Conservation (phyloP, 2,113 vertebrate genomes). For the Corythornis madagascariensis region DNA sequence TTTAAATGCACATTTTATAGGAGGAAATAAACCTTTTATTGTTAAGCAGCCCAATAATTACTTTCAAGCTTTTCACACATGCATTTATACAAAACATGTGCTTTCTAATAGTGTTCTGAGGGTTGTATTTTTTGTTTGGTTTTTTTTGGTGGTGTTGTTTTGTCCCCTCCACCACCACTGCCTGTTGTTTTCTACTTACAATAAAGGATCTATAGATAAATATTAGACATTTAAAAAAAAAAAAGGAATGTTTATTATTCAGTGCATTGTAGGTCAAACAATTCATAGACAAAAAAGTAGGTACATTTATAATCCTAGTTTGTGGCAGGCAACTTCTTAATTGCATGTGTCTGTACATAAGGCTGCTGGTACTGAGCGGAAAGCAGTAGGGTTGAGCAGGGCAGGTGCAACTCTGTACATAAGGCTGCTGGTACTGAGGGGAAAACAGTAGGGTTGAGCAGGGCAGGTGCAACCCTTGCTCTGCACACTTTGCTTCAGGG, state of each 20-base stretch:
- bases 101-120: not conserved
- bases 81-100: not conserved
- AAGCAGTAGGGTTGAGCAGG: not conserved
- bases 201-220: not conserved
- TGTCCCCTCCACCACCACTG: not conserved
- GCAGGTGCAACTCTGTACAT: not conserved
- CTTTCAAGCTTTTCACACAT: not conserved
- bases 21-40: not conserved
- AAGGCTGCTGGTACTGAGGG: not conserved
- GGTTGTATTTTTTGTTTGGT: accelerated
- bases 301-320: not conserved
- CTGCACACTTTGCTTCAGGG: not conserved
- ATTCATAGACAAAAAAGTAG: not conserved
- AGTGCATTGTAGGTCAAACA: not conserved
- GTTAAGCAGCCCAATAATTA: not conserved
- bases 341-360: accelerated
- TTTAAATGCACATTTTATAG: not conserved
- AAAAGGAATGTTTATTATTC: not conserved
- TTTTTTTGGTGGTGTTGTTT: no score
- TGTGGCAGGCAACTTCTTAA: not conserved
- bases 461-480: not conserved
- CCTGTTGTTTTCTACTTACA: not conserved
- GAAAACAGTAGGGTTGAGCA: not conserved
- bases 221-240: not conserved
- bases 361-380: not conserved